Evolutionary conservation across 2,888 invertebrate species (phyloP), one percentile per base, ranked within the genome.

Genomic region (Lasioglossum lativentre): DNA sequence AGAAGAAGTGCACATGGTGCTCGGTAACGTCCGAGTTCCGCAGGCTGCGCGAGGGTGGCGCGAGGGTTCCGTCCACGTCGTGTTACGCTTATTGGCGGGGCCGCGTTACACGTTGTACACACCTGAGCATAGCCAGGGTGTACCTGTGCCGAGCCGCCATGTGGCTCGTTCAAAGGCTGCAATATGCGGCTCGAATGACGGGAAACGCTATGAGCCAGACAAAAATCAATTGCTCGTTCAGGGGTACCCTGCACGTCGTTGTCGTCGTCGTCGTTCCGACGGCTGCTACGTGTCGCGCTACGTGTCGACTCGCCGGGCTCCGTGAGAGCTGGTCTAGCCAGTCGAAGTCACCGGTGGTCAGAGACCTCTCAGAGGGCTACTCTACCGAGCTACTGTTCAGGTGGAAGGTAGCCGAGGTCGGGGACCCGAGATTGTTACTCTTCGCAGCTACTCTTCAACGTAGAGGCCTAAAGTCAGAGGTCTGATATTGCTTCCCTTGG

Each of bases 11-110:
- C 86, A 80, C 87, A 90, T 83, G 84, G 52, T 52, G 84, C 86
- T 89, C 86, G 88, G 87, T 87, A 86, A 89, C 89, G 88, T 86
- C 79, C 82, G 86, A 83, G 80, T 80, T 85, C 75, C 86, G 80
- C 86, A 83, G 83, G 78, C 86, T 86, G 82, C 85, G 82, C 83
- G 88, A 86, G 91, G 90, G 86, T 89, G 91, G 89, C 88, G 86
- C 59, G 27, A 59, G 27, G 59, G 59, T 86, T 89, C 75, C 85
- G 83, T 90, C 85, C 63, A 82, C 85, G 83, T 86, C 90, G 86
- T 73, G 87, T 90, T 88, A 83, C 86, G 52, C 81, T 86, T 79
- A 83, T 84, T 85, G 80, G 34, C 42, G 79, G 40, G 30, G 59
- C 66, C 42, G 68, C 56, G 72, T 76, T 87, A 70, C 71, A 74